Evolutionary conservation across 1,140 invertebrate species (phyloP).

Genomic region (Papilio aristodemus): DNA sequence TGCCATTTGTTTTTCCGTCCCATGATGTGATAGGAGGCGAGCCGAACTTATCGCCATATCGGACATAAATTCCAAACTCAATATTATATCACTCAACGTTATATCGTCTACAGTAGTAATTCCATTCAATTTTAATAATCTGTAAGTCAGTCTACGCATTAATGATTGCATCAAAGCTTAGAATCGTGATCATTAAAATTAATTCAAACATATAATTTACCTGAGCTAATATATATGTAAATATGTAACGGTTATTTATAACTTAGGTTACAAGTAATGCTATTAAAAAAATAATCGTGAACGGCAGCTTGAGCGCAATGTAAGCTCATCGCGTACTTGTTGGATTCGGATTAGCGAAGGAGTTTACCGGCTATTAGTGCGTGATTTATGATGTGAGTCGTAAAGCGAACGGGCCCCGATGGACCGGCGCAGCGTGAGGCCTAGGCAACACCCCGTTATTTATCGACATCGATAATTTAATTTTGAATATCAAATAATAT

Average conservation of each 20-base stretch:
- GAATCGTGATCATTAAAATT: background rate
- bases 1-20: too few relatives aligned
- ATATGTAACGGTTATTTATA: constrained; percentile 21
- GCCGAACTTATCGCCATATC: too few relatives aligned
- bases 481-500: constrained; percentile 21
- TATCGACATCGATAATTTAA: constrained; percentile 49
- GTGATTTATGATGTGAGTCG: constrained; percentile 74
- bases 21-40: too few relatives aligned
- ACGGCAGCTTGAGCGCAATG: constrained; percentile 29
- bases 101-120: too few relatives aligned
- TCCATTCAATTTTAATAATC: too few relatives aligned
- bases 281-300: constrained; percentile 30
- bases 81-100: too few relatives aligned
- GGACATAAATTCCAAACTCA: too few relatives aligned
- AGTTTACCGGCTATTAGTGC: constrained; percentile 72
- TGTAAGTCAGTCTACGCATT: too few relatives aligned
- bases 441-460: constrained; percentile 41
- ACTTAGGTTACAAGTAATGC: constrained; percentile 15
- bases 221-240: constrained; percentile 12
- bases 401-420: constrained; percentile 51
- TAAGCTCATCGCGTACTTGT: constrained; percentile 43
- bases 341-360: constrained; percentile 73
- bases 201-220: background rate
- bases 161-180: too few relatives aligned
- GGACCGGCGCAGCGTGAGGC: constrained; percentile 62